Evolutionary conservation across 2,113 vertebrate genomes (phyloP), one percentile per base, ranked within the genome.

Genomic region (Aix galericulata): DNA sequence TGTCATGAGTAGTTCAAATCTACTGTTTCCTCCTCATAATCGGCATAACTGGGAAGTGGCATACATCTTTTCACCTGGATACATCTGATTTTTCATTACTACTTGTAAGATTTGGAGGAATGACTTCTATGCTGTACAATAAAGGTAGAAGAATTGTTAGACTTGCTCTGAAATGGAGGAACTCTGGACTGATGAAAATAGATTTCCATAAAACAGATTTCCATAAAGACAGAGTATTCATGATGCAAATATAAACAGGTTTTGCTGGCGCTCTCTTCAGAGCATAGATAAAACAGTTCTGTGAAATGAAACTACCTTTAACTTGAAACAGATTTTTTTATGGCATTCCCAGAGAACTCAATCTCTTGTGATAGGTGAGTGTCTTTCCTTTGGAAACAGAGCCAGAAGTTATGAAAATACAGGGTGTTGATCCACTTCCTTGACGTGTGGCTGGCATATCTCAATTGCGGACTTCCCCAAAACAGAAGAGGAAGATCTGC

Each of bases 401-500:
- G 52, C 13, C 48, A 82, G 38, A 52, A 82, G 17, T 62, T 90
- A 13, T 1, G 55, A 53, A 88, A 67, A 66, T 22, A 60, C 5
- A 14, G 15, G 11, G 27, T 18, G 23, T 76, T 79, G 59, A 71
- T 88, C 18, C 9, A 29, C 42, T 93, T 91, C 36, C 9, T 82
- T 17, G 36, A 11, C 20, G 4, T 4, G 52, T 44, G 48, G 22
- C 36, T 87, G 29, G 11, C 40, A 11, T 46, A n/a, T 48, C 76
- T 96, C 91, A 52, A 1, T 79, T 23, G 13, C 59, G 73, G 93
- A 56, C 50, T 91, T 95, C 38, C 87, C 76, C 89, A 68, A 26
- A 88, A 55, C 46, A 84, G 17, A 53, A 86, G 53, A 74, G 86
- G 60, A 91, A 92, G 83, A 74, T 95, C 26, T 90, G 8, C 7